These are phyloP conservation scores for Amiota mariae DNA, from an alignment of 2,888 invertebrate genomes.

Conservation along the genomic window DNA sequence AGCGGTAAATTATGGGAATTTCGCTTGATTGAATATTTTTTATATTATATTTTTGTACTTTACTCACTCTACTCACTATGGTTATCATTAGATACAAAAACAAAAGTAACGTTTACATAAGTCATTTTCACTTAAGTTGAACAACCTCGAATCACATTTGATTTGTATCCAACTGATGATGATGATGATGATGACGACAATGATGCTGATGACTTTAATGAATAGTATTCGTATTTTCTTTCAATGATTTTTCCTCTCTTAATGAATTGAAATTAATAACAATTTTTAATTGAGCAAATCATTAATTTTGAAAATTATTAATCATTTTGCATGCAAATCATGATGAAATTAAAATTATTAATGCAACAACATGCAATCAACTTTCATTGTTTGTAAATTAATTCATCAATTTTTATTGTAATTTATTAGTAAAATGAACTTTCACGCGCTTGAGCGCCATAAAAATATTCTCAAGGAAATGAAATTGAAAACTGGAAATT, in stretches of 20 bases:
- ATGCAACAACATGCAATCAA: background rate
- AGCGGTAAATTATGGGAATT: conserved; percentile 68
- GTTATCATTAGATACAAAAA: background rate
- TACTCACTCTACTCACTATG: background rate
- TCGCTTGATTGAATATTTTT: conserved; percentile 65
- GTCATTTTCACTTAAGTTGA: conserved; percentile 38
- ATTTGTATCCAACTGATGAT: no score
- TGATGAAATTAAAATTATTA: no score
- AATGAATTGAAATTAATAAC: no score
- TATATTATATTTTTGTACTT: background rate
- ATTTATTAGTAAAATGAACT: background rate
- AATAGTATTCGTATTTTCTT: no score
- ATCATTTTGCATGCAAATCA: background rate
- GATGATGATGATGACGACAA: no score
- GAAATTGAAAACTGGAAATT: no score
- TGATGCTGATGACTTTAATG: no score
- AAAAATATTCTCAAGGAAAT: no score
- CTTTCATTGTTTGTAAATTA: conserved; percentile 13
- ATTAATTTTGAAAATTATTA: background rate
- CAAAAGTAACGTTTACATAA: conserved; percentile 54
- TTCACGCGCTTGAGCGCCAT: background rate
- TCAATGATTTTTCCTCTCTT: no score
- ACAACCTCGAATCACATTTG: conserved; percentile 21
- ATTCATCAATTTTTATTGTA: background rate
- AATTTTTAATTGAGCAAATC: no score